Conservation (phyloP, 1,140 invertebrate genomes). For the Ladona fulva region DNA sequence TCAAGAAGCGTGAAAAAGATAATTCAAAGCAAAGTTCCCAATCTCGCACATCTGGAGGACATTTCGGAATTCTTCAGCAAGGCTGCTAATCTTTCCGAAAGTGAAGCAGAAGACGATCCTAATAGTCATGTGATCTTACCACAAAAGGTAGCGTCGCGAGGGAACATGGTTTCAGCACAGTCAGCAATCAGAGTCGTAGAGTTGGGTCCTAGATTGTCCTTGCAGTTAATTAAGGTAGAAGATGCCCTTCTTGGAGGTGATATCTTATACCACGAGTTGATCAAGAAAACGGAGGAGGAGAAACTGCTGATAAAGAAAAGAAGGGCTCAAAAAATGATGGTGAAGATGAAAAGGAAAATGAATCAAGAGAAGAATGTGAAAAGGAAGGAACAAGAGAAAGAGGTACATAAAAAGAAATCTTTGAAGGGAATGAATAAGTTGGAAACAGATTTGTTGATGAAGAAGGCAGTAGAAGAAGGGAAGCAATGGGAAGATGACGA, state of each 20-base stretch:
- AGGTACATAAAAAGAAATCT: constrained; percentile 57
- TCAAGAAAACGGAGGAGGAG: constrained; percentile 82
- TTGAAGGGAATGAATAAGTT: constrained; percentile 57
- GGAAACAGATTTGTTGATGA: constrained; percentile 32
- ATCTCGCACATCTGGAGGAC: constrained; percentile 76
- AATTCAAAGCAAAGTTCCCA: constrained; percentile 81
- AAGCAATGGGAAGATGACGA: constrained; percentile 49
- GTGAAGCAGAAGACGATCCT: constrained; percentile 83
- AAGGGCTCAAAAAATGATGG: constrained; percentile 55
- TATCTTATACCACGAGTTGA: constrained; percentile 76
- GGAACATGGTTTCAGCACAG: constrained; percentile 65
- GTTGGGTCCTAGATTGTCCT: constrained; percentile 67
- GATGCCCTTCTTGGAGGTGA: constrained; percentile 86
- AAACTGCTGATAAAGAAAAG: constrained; percentile 57
- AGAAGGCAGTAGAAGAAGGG: constrained; percentile 28
- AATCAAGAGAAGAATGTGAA: constrained; percentile 66
- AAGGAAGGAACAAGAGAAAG: constrained; percentile 54
- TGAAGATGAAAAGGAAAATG: constrained; percentile 67
- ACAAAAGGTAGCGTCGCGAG: constrained; percentile 68
- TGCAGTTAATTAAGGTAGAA: constrained; percentile 90
- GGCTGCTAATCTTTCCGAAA: constrained; percentile 79
- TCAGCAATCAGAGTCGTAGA: constrained; percentile 81
- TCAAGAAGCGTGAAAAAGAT: constrained; percentile 92
- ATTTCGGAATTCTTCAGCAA: constrained; percentile 85
- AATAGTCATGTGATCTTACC: constrained; percentile 58